Evolutionary conservation across 2,113 vertebrate genomes (phyloP).

Genomic region (Varanus salvator): DNA sequence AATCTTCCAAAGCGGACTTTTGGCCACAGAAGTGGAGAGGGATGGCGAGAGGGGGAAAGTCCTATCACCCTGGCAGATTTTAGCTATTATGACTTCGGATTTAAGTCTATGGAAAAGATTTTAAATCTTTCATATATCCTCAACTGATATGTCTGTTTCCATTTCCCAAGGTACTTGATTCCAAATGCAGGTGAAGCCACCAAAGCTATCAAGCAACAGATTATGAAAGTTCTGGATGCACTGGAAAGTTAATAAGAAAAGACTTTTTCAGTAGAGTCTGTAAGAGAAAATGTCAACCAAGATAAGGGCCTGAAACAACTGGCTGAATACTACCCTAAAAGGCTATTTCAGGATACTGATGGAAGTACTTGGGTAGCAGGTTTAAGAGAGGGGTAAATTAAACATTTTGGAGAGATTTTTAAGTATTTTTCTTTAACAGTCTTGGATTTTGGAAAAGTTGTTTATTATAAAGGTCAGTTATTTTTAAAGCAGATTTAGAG

Average conservation of each 20-base stretch:
- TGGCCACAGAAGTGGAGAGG: too few species aligned
- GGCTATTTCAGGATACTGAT: slow-evolving; percentile 70
- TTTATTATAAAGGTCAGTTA: slow-evolving; percentile 77
- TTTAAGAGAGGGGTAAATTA: slow-evolving; percentile 77
- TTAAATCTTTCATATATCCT: slow-evolving; percentile 30
- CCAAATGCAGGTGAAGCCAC: slow-evolving; percentile 97
- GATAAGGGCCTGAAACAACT: slow-evolving; percentile 68
- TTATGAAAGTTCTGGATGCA: slow-evolving; percentile 98
- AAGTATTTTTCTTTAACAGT: slow-evolving; percentile 49
- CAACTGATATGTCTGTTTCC: slow-evolving; percentile 15
- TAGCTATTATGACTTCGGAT: too few species aligned
- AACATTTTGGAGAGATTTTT: slow-evolving; percentile 68
- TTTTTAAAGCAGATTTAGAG: slow-evolving; percentile 56
- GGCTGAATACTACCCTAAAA: slow-evolving; percentile 70
- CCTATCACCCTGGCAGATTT: too few species aligned
- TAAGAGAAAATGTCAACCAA: slow-evolving; percentile 68
- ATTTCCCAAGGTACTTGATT: slow-evolving; percentile 90
- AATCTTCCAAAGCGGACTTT: too few species aligned
- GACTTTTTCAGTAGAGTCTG: slow-evolving; percentile 59
- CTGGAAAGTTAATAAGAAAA: slow-evolving; percentile 91
- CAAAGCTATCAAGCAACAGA: slow-evolving; percentile 99
- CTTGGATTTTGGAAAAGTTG: slow-evolving; percentile 68
- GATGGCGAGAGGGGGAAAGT: too few species aligned
- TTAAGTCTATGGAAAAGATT: neutral
- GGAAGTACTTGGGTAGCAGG: slow-evolving; percentile 72